Conservation (phyloP, 2,888 invertebrate genomes). For the Eumacrocentrus americanus region DNA sequence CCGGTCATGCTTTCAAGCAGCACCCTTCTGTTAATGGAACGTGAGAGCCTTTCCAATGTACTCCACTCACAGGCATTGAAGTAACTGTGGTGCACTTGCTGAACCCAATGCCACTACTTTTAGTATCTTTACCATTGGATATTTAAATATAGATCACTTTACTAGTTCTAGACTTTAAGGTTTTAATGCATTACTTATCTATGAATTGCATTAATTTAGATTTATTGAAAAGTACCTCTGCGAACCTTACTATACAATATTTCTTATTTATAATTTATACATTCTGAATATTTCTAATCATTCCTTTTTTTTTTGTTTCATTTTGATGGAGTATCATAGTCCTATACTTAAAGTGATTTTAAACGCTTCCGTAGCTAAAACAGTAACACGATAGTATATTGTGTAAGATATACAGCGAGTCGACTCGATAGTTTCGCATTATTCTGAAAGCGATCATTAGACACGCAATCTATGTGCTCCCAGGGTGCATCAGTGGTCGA, state of each 20-base stretch:
- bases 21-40: conserved; percentile 39
- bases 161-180: background rate
- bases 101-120: conserved; percentile 13
- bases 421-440: conserved; percentile 11
- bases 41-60: conserved; percentile 41
- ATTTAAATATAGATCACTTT: background rate
- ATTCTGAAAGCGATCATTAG: conserved; percentile 9
- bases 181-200: too few relatives aligned
- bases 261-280: background rate
- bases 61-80: conserved; percentile 26
- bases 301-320: too few relatives aligned
- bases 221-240: too few relatives aligned
- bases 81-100: conserved; percentile 25
- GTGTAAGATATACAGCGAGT: too few relatives aligned
- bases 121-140: background rate
- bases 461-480: conserved; percentile 13
- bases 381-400: too few relatives aligned
- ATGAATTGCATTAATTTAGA: too few relatives aligned
- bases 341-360: too few relatives aligned
- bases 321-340: too few relatives aligned
- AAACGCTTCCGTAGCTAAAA: too few relatives aligned
- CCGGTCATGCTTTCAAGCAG: conserved; percentile 24
- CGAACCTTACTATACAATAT: background rate
- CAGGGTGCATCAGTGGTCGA: conserved; percentile 12
- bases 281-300: background rate